Conservation (phyloP, 2,797 vertebrate genomes). For the Cyprinella venusta region DNA sequence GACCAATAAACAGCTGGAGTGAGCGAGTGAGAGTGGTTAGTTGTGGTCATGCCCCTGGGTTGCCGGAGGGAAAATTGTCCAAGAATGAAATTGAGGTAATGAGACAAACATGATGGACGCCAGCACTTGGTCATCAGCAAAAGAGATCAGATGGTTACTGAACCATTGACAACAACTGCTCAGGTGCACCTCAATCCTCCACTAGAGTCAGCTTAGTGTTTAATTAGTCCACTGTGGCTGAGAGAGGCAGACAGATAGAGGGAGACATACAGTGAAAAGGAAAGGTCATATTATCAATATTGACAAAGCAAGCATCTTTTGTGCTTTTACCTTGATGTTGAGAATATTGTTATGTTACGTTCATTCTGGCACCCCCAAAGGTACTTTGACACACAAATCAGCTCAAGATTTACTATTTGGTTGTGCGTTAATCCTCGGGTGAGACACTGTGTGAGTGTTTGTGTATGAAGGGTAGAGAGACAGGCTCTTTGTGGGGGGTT, state of each 20-base stretch:
- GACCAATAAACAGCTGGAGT: constrained; percentile 85
- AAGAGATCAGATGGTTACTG: constrained; percentile 42
- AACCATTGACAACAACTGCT: constrained; percentile 26
- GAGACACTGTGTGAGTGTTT: constrained; percentile 15
- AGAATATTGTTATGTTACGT: background rate
- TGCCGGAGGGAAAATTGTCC: constrained; percentile 89
- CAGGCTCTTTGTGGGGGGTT: constrained; percentile 68
- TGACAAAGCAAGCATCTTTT: constrained; percentile 22
- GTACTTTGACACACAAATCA: constrained; percentile 6
- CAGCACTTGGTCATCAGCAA: constrained; percentile 74
- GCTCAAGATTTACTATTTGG: constrained; percentile 71
- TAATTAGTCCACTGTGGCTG: constrained; percentile 77
- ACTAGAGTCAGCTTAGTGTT: constrained; percentile 66
- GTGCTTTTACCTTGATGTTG: constrained; percentile 22
- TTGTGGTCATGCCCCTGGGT: constrained; percentile 76
- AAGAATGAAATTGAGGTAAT: constrained; percentile 89
- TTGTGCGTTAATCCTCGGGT: constrained; percentile 58
- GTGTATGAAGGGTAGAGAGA: constrained; percentile 10
- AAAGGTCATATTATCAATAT: constrained; percentile 22
- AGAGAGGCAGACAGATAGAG: constrained; percentile 20
- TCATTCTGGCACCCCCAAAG: background rate
- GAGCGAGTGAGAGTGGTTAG: constrained; percentile 76
- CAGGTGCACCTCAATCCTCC: constrained; percentile 81
- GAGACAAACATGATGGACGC: constrained; percentile 82
- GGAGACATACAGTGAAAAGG: background rate